These are phyloP conservation scores for Antrozous pallidus DNA, from an alignment of 2,797 vertebrate species.

Conservation along the genomic window DNA sequence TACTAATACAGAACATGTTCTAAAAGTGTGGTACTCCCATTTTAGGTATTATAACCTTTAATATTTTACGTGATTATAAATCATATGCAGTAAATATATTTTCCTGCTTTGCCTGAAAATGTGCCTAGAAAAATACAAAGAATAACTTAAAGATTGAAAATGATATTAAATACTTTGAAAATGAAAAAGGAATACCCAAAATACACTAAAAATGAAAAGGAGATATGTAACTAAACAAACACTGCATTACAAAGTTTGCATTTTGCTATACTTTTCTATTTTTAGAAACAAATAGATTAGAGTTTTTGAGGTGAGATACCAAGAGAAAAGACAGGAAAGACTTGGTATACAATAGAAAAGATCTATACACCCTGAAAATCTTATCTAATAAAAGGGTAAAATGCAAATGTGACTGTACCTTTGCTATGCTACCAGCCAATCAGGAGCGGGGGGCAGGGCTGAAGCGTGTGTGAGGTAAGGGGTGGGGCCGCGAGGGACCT, in stretches of 20 bases:
- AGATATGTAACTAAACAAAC: neutral
- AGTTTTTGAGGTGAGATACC: neutral
- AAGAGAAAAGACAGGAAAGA: neutral
- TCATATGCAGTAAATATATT: neutral
- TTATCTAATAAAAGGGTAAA: too few species aligned
- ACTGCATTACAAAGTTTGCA: neutral
- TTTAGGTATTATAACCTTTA: neutral
- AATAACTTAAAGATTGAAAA: neutral
- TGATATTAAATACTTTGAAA: neutral
- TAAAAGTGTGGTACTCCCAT: neutral
- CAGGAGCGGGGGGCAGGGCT: too few species aligned
- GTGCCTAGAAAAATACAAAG: neutral
- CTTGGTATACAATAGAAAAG: neutral
- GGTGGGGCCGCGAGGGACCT: too few species aligned
- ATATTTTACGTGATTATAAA: neutral
- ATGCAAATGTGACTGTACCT: too few species aligned
- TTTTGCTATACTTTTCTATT: neutral
- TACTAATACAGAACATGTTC: neutral
- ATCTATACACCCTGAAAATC: neutral
- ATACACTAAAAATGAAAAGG: neutral
- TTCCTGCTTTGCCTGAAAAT: neutral
- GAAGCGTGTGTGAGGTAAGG: too few species aligned
- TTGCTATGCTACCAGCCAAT: too few species aligned
- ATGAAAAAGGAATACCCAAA: neutral
- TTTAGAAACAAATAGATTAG: neutral